phyloP scores from a whole-genome alignment of 2,888 invertebrate genomes.

The Drosophila monieri region DNA sequence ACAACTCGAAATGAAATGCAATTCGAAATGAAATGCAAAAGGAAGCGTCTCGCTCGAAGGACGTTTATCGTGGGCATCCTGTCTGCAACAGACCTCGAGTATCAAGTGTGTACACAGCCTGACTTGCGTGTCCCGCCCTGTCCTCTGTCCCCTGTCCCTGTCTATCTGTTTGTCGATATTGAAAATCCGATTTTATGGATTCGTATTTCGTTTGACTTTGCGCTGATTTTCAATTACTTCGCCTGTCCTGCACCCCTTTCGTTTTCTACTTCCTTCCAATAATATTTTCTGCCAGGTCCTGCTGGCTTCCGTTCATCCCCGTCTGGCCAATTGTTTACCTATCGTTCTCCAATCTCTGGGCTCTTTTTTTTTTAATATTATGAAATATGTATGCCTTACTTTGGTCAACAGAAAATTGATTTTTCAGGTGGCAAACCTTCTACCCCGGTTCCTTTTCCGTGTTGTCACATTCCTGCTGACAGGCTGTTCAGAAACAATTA shows the following conservation, averaged over 20 bases:
- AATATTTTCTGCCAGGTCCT: constrained; percentile 57
- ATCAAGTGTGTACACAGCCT: constrained; percentile 23
- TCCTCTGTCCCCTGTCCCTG: too few species aligned
- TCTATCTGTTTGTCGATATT: constrained; percentile 73
- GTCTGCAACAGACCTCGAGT: constrained; percentile 22
- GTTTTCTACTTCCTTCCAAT: constrained; percentile 42
- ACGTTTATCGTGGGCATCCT: constrained; percentile 45
- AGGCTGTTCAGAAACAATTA: constrained; percentile 56
- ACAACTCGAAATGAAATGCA: constrained; percentile 73
- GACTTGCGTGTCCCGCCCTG: constrained; percentile 13
- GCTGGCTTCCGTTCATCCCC: constrained; percentile 16
- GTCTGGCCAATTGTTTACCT: constrained; percentile 60
- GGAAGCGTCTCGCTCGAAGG: constrained; percentile 13
- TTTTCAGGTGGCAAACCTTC: constrained; percentile 49
- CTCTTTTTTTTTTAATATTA: constrained; percentile 45
- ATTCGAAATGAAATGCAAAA: constrained; percentile 52
- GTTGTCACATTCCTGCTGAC: constrained; percentile 37
- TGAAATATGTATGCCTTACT: constrained; percentile 63
- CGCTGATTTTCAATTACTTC: constrained; percentile 71
- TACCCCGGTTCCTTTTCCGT: constrained; percentile 18
- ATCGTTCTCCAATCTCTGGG: constrained; percentile 51
- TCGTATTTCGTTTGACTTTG: constrained; percentile 76
- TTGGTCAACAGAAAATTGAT: constrained; percentile 77
- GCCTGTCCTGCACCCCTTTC: constrained; percentile 15
- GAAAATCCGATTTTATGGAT: constrained; percentile 79